Evolutionary conservation across 2,888 invertebrate species (phyloP).

Genomic region (Harpalus rufipes): DNA sequence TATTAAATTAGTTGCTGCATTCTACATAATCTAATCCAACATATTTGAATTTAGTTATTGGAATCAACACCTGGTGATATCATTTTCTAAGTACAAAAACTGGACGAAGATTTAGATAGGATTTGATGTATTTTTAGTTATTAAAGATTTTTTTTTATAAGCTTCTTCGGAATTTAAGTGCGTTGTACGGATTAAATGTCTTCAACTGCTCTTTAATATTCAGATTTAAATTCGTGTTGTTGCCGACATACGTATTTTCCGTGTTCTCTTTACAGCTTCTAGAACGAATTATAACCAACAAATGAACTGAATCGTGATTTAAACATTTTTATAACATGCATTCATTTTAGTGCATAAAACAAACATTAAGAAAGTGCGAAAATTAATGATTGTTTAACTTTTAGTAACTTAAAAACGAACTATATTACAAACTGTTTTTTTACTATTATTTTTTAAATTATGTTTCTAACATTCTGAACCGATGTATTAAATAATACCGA

Average conservation of each 20-base stretch:
- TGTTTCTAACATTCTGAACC: no score
- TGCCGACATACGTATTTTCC: conserved; percentile 21
- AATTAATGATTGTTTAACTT: no score
- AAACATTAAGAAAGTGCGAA: no score
- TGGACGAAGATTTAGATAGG: conserved; percentile 27
- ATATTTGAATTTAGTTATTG: not conserved
- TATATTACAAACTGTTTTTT: no score
- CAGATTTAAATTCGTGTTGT: conserved; percentile 16
- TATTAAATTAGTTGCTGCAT: no score
- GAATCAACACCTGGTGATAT: conserved; percentile 42
- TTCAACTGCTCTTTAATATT: conserved; percentile 42
- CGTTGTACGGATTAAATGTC: conserved; percentile 42
- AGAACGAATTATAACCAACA: not conserved
- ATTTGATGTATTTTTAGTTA: conserved; percentile 32
- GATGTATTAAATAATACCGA: no score
- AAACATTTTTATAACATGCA: not conserved
- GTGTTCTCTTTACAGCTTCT: conserved; percentile 15
- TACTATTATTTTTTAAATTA: no score
- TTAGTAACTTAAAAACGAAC: no score
- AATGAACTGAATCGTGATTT: not conserved
- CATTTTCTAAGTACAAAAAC: conserved; percentile 30
- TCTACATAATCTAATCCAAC: not conserved
- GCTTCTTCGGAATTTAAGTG: conserved; percentile 47
- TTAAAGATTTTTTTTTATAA: conserved; percentile 11
- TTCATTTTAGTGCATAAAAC: no score